These are phyloP conservation scores for Thysanoteuthis rhombus DNA, from an alignment of 2,888 invertebrate genomes.

Conservation along the genomic window DNA sequence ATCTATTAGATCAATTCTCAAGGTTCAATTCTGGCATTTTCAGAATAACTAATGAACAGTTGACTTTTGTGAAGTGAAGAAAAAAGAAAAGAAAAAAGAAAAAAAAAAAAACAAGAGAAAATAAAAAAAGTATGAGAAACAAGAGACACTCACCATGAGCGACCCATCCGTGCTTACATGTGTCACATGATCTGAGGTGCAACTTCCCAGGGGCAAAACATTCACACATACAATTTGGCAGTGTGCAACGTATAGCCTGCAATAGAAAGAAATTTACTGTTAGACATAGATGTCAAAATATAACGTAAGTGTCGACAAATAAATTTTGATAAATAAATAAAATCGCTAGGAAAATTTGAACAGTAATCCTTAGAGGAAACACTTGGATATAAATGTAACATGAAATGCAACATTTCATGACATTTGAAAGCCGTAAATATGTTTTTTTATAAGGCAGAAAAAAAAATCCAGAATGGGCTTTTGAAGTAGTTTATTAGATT, in stretches of 20 bases:
- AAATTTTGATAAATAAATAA: background rate
- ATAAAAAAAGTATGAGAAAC: background rate
- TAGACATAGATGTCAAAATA: background rate
- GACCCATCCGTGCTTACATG: constrained; percentile 80
- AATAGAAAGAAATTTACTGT: constrained; percentile 42
- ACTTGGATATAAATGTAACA: no score
- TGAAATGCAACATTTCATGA: no score
- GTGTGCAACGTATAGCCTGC: constrained; percentile 73
- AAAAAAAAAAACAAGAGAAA: background rate
- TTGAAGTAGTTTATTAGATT: no score
- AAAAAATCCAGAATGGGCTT: no score
- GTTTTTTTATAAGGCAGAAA: no score
- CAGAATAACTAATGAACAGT: background rate
- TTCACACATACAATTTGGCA: constrained; percentile 76
- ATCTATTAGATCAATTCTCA: background rate
- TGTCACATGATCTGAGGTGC: constrained; percentile 77
- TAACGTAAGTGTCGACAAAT: background rate
- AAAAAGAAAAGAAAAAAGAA: background rate
- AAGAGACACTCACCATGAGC: constrained; percentile 75
- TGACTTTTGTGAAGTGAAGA: background rate
- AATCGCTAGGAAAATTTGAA: no score
- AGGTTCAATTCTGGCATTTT: background rate
- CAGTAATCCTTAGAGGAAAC: no score
- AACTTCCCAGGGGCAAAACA: constrained; percentile 78
- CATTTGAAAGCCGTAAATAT: no score